These are phyloP conservation scores for Choloepus didactylus DNA, from an alignment of 2,797 vertebrate species.

Conservation along the genomic window DNA sequence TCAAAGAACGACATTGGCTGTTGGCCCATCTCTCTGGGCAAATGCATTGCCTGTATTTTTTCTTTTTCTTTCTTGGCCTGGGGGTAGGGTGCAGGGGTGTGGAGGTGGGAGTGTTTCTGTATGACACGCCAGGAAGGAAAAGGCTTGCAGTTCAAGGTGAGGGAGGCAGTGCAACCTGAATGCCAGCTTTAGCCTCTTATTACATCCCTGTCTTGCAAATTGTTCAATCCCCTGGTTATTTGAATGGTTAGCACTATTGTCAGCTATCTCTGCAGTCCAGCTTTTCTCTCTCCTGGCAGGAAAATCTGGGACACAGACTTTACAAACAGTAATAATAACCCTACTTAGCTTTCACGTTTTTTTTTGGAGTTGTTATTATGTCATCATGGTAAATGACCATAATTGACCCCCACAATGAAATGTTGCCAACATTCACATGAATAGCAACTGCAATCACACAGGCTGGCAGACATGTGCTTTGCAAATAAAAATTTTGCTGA, in stretches of 20 bases:
- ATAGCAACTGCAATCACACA: conserved; percentile 76
- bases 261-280: conserved; percentile 70
- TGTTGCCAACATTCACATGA: conserved; percentile 70
- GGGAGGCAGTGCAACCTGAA: neutral
- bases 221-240: neutral
- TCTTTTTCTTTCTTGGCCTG: neutral
- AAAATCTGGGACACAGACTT: conserved; percentile 79
- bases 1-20: conserved; percentile 62
- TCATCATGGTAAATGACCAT: conserved; percentile 78
- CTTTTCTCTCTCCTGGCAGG: conserved; percentile 69
- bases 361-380: conserved; percentile 78
- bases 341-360: conserved; percentile 36
- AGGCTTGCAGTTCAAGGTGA: conserved; percentile 67
- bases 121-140: neutral
- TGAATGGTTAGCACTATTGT: conserved; percentile 61
- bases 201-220: conserved; percentile 51
- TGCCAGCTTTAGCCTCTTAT: conserved; percentile 46
- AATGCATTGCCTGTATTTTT: conserved; percentile 75
- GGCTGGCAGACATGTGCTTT: conserved; percentile 80
- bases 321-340: conserved; percentile 75
- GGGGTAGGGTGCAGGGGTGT: neutral
- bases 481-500: conserved; percentile 84
- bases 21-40: conserved; percentile 57
- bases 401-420: conserved; percentile 71
- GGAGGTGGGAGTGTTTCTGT: conserved; percentile 58